Evolutionary conservation across 2,888 invertebrate genomes (phyloP), one percentile per base, ranked within the genome.

Genomic region (Gnatocerus cornutus): DNA sequence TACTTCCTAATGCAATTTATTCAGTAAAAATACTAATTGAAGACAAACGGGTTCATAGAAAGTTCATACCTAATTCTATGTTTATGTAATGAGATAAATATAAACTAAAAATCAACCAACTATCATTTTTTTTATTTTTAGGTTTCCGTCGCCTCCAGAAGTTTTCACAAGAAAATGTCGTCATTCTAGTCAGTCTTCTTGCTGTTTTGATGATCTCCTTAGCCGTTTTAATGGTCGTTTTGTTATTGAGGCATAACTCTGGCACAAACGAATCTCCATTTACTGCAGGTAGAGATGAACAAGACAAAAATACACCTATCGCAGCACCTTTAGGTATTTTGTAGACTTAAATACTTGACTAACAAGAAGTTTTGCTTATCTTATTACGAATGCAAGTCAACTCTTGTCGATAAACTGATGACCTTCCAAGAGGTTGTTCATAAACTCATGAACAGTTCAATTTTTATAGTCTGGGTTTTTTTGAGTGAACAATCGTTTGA

Each of bases 221-320:
- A 14, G 72, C 65, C 4, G 69, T 75, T 27, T 46, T 78, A 50
- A 55, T 73, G 53, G 62, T 73, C 39, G 68, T 77, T 5, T 50
- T 78, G 6, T 64, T 76, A 12, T 68, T 73, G 50, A 74, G 45
- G 53, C 73, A 73, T 30, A 43, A 29, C 41, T 14, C 59, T 6
- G 37, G n/a, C n/a, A 13, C 29, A 6, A 27, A 14, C 7, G 27
- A 59, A 8, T 9, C 46, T 37, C 8, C 7, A 48, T 27, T 7
- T 9, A 56, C 8, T 8, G 43, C 10, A 4, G 73, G 74, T 58
- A 66, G 50, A 10, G 68, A 72, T 9, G 81, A 82, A 75, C 74
- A 77, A 63, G 79, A 79, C 13, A 68, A 74, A 39, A 75, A 69
- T 13, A 39, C 68, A 9, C 77, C 78, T 6, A 61, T 76, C 43